Base-by-base conservation (phyloP, 2,113 vertebrate species). In the Oncorhynchus clarkii region DNA sequence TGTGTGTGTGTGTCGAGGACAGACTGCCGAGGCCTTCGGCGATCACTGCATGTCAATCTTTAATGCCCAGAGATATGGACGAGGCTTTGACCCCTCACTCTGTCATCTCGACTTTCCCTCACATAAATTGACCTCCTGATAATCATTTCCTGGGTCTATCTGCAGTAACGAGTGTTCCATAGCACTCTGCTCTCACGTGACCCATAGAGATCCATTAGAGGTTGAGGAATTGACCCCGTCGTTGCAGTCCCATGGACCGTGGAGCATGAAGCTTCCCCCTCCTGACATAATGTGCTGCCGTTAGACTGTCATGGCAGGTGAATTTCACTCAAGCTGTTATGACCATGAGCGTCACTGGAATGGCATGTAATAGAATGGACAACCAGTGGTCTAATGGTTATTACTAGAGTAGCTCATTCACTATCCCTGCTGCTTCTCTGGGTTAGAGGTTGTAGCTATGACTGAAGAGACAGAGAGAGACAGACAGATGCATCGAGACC, bases 121-220 rank as follows among this genome's bases (percentile, higher is more conserved):
- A 84, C 89, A 89, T 91, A 91, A 92, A 93, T 93, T 91, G 91
- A 90, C 89, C 91, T 90, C 86, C 89, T 87, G 88, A 92, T 92
- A 89, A 90, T 90, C 86, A 90, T 90, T 88, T 85, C 81, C 84
- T 85, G 85, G 89, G 86, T 80, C 87, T 86, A 78, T 85, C 82
- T 89, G 81, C 88, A 67, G 86, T 89, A 92, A 91, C 88, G 91
- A 89, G 86, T 83, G 83, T 86, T 82, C 78, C 79, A 83, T 72
- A 82, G 86, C 73, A 84, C 89, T 88, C 77, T 83, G 51, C 75
- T 67, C 86, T 90, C 90, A 90, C 89, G 82, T 90, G 90, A 92
- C 83, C 85, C 76, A 64, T 75, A 75, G 84, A 78, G 77, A 74
- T 75, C 89, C 85, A 90, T 92, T 90, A 90, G 80, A 57, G 84